Evolutionary conservation across 1,140 invertebrate genomes (phyloP).

Genomic region (Anoplophora glabripennis): DNA sequence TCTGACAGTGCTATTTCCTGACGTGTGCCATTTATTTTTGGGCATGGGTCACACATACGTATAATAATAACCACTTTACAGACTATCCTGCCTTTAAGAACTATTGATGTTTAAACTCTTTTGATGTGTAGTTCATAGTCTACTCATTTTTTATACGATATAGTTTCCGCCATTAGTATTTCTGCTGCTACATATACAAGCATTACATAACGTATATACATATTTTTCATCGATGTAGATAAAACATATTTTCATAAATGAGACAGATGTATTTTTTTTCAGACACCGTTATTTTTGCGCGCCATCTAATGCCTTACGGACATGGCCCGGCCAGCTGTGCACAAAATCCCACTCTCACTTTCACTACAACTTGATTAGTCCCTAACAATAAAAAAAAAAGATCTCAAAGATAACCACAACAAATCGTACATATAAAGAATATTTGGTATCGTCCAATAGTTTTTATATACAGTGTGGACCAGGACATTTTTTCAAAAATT

Average conservation of each 20-base stretch:
- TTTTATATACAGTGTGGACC: no score
- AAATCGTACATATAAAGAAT: no score
- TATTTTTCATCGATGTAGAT: conserved; percentile 47
- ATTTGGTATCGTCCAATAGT: no score
- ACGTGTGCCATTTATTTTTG: conserved; percentile 33
- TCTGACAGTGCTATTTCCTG: conserved; percentile 37
- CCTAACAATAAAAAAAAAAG: no score
- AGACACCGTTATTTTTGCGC: conserved; percentile 26
- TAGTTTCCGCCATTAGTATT: conserved; percentile 43
- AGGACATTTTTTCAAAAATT: no score
- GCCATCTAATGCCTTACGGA: conserved; percentile 46
- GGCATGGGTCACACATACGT: conserved; percentile 28
- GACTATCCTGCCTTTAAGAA: conserved; percentile 44
- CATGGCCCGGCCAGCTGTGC: no score
- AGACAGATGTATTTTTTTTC: conserved; percentile 46
- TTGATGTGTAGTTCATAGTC: conserved; percentile 46
- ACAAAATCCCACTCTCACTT: no score
- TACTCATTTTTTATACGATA: conserved; percentile 48
- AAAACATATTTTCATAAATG: conserved; percentile 49
- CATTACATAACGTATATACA: conserved; percentile 31
- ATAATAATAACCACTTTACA: conserved; percentile 30
- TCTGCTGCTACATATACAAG: conserved; percentile 42
- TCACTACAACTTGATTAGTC: no score
- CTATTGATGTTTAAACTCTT: conserved; percentile 45
- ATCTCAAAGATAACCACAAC: no score